These are phyloP conservation scores for Mustela lutreola DNA, from an alignment of 2,113 vertebrate genomes.

Conservation along the genomic window DNA sequence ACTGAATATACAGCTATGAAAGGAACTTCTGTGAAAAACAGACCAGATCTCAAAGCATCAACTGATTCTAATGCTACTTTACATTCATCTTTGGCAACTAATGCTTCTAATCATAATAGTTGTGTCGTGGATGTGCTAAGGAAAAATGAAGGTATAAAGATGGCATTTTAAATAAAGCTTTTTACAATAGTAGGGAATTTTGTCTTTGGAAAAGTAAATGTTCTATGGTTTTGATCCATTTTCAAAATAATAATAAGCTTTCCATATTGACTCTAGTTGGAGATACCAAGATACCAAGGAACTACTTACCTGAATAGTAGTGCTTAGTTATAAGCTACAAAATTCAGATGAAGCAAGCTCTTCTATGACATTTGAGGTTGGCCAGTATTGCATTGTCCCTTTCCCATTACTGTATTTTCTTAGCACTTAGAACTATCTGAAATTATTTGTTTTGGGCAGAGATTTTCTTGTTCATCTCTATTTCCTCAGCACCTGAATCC, in stretches of 20 bases:
- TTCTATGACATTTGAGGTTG: not conserved
- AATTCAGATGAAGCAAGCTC: not conserved
- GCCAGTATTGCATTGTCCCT: not conserved
- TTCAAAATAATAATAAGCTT: constrained; percentile 7
- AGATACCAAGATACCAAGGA: not conserved
- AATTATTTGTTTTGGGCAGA: not conserved
- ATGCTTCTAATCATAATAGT: constrained; percentile 77
- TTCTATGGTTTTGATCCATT: constrained; percentile 22
- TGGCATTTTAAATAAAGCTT: constrained; percentile 32
- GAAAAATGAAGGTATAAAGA: constrained; percentile 81
- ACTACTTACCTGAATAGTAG: not conserved
- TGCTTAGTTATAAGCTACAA: not conserved
- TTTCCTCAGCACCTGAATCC: not conserved
- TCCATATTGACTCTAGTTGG: not conserved
- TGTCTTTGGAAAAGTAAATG: constrained; percentile 35
- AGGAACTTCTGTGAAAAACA: constrained; percentile 83
- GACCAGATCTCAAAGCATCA: constrained; percentile 80
- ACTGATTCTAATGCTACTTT: constrained; percentile 85
- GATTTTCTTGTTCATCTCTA: not conserved
- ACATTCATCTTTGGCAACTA: constrained; percentile 79
- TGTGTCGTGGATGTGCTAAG: constrained; percentile 74
- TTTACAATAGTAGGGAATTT: constrained; percentile 29
- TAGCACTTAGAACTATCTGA: not conserved
- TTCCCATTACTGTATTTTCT: not conserved
- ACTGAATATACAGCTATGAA: constrained; percentile 83